Evolutionary conservation across 2,888 invertebrate genomes (phyloP).

Genomic region (Exocentrus adspersus): DNA sequence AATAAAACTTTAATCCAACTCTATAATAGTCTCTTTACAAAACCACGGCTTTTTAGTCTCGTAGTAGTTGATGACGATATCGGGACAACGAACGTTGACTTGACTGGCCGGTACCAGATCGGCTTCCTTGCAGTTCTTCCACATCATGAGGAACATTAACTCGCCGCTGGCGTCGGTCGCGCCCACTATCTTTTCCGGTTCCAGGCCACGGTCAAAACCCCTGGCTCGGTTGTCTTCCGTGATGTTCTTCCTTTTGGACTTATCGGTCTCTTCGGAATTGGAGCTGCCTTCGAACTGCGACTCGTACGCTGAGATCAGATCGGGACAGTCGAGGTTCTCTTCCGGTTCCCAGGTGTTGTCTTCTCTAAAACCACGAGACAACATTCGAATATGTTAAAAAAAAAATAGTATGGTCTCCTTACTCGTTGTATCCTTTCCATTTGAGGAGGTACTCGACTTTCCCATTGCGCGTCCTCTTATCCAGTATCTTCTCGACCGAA

Average conservation of each 20-base stretch:
- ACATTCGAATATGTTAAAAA: too few species aligned
- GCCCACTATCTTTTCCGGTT: constrained; percentile 88
- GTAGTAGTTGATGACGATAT: constrained; percentile 73
- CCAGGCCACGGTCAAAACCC: constrained; percentile 82
- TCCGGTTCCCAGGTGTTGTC: constrained; percentile 90
- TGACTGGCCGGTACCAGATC: constrained; percentile 73
- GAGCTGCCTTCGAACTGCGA: constrained; percentile 47
- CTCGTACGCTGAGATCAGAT: constrained; percentile 69
- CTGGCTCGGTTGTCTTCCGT: constrained; percentile 66
- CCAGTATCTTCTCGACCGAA: constrained; percentile 80
- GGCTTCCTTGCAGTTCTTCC: constrained; percentile 76
- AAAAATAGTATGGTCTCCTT: constrained; percentile 52
- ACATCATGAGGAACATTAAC: constrained; percentile 90
- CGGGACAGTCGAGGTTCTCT: constrained; percentile 78
- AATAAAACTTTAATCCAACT: constrained; percentile 49
- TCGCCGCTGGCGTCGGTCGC: constrained; percentile 90
- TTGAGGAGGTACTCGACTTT: constrained; percentile 75
- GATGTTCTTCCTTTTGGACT: constrained; percentile 58
- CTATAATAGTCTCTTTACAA: constrained; percentile 57
- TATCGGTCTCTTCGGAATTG: constrained; percentile 51
- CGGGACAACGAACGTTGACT: constrained; percentile 69
- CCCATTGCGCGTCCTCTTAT: constrained; percentile 74
- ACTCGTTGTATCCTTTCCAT: constrained; percentile 76
- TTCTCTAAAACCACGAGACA: constrained; percentile 57
- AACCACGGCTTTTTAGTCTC: constrained; percentile 64